Evolutionary conservation across 2,888 invertebrate genomes (phyloP).

Genomic region (Atherix ibis): DNA sequence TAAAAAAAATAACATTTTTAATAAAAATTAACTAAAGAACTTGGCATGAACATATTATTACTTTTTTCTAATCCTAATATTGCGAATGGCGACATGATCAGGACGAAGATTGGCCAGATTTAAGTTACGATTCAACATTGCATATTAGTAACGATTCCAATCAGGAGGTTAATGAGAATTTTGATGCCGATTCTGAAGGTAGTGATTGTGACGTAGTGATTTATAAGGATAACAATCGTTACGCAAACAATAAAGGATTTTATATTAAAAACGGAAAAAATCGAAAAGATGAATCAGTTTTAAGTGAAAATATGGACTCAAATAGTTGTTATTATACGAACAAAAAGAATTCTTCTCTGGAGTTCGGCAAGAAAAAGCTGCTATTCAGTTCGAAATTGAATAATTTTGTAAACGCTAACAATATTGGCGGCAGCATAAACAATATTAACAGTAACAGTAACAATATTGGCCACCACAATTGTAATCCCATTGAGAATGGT

Average conservation of each 20-base stretch:
- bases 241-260: slow-evolving; percentile 23
- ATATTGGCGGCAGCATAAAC: too few species aligned
- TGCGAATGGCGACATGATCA: too few species aligned
- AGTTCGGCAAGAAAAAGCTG: too few species aligned
- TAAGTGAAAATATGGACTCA: slow-evolving; percentile 15
- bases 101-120: slow-evolving; percentile 13
- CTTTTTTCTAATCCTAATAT: neutral
- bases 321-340: neutral
- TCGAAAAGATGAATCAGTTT: slow-evolving; percentile 12
- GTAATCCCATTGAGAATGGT: neutral
- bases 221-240: slow-evolving; percentile 1
- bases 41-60: too few species aligned
- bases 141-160: slow-evolving; percentile 7
- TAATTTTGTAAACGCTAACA: too few species aligned
- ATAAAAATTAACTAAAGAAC: too few species aligned
- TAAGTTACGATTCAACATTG: slow-evolving; percentile 3
- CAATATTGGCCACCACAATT: too few species aligned
- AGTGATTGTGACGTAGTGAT: slow-evolving; percentile 33
- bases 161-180: slow-evolving; percentile 27
- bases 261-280: slow-evolving; percentile 9
- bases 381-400: neutral
- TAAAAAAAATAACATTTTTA: too few species aligned
- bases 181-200: slow-evolving; percentile 44
- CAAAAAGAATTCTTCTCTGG: neutral
- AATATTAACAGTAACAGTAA: slow-evolving; percentile 1